These are phyloP conservation scores for Rhagoletis zephyria DNA, from an alignment of 1,140 invertebrate genomes.

Conservation along the genomic window DNA sequence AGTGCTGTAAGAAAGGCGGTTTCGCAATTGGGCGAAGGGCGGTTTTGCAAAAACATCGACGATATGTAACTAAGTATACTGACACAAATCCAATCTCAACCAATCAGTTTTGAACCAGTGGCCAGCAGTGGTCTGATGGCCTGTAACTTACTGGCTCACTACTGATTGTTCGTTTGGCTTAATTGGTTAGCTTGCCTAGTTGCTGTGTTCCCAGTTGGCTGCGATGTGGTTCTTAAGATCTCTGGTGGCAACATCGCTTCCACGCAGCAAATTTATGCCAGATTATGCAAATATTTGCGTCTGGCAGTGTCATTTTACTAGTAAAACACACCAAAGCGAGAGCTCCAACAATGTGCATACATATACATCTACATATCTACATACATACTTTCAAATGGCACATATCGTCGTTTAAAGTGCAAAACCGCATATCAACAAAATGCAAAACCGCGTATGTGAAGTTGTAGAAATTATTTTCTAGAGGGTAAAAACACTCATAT, in stretches of 20 bases:
- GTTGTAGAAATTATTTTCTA: too few relatives aligned
- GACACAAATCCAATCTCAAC: neutral
- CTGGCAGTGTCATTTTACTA: conserved; percentile 53
- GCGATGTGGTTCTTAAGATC: neutral
- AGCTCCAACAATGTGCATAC: neutral
- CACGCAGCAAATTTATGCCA: neutral
- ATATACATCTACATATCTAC: neutral
- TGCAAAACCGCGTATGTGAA: too few relatives aligned
- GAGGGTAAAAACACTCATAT: too few relatives aligned
- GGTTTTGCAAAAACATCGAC: too few relatives aligned
- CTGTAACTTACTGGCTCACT: neutral
- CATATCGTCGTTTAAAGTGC: too few relatives aligned
- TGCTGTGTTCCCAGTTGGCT: neutral
- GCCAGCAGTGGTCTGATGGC: neutral
- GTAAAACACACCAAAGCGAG: conserved; percentile 32
- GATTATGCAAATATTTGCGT: conserved; percentile 54
- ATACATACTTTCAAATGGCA: neutral
- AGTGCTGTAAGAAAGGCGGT: too few relatives aligned
- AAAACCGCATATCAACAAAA: too few relatives aligned
- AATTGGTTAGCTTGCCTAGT: neutral
- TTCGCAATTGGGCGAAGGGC: too few relatives aligned
- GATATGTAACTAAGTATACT: neutral
- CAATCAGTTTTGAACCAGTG: neutral
- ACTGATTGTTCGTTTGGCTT: neutral
- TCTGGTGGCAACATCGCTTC: neutral